A percentile compares a stretch with the other conserved stretches of the same genome.
Evolutionary conservation across 2,113 vertebrate genomes (phyloP).

Genomic region (Pteruthius melanotis): DNA sequence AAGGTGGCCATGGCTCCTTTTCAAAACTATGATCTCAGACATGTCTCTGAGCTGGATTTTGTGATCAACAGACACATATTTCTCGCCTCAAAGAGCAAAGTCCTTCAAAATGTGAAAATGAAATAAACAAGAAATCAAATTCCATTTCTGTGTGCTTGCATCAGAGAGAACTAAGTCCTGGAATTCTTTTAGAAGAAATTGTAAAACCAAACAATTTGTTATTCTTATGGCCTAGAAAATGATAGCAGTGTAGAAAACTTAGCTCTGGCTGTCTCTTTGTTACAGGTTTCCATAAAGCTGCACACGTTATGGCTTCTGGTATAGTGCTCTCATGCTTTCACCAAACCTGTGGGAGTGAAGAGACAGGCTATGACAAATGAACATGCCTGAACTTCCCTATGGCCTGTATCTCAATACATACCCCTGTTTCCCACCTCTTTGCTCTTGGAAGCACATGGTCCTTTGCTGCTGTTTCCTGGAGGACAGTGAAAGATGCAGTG

Average conservation of each 20-base stretch:
- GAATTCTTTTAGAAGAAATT: background rate
- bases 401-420: background rate
- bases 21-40: slow-evolving; percentile 36
- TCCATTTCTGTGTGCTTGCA: background rate
- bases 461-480: background rate
- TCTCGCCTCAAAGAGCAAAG: background rate
- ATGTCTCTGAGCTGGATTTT: slow-evolving; percentile 14
- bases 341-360: background rate
- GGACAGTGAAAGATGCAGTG: background rate
- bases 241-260: background rate
- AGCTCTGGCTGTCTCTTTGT: background rate
- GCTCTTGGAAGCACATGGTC: background rate
- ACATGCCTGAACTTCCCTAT: background rate
- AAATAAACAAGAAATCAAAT: slow-evolving; percentile 23
- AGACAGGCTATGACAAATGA: background rate
- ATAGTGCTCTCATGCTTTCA: background rate
- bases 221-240: background rate
- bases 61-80: background rate
- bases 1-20: background rate
- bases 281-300: background rate
- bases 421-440: background rate
- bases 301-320: background rate
- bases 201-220: background rate
- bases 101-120: background rate
- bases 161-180: background rate